Evolutionary conservation across 2,797 vertebrate genomes (phyloP), one percentile per base, ranked within the genome.

Genomic region (Cyclopterus lumpus): DNA sequence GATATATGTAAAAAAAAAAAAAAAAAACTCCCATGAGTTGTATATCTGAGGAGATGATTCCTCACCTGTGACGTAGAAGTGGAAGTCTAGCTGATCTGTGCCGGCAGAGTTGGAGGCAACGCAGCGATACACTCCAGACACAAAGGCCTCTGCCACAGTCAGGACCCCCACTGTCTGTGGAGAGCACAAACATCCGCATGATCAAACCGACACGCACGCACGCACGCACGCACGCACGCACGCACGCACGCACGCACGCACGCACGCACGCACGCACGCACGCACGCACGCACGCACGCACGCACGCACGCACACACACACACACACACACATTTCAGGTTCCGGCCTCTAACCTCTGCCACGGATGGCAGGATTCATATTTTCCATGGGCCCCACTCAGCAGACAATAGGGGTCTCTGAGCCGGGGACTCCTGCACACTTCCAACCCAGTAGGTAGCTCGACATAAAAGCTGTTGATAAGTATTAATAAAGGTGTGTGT

Each of bases 51-150:
- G 44, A 60, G 22, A 51, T 38, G 59, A 67, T 38, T 69, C 40
- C 53, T 95, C 95, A 99, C 98, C 98, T 96, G 97, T 96, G 84
- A 99, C 86, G 80, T 96, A 97, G 93, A 98, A 98, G 80, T 87
- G 93, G 84, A 97, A 79, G 48, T 96, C 95, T 79, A 97, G 95
- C 89, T 94, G 93, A 36, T 96, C 96, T 28, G 83, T 89, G 76
- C 97, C 98, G 59, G 94, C 91, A 91, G 95, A 94, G 93, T 97
- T 99, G 84, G 95, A 95, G 82, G 97, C 96, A 70, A 96, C 24
- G 62, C 98, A 99, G 75, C 95, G 96, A 91, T 97, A 99, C 81
- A 97, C 93, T 83, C 98, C 98, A 80, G 98, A 97, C 78, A 95
- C 92, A 62, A 88, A 94, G 42, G 97, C 93, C 78, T 97, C 95